phyloP scores from a whole-genome alignment of 35 echinoderm and acorn worm species.

The Ptychodera flava region DNA sequence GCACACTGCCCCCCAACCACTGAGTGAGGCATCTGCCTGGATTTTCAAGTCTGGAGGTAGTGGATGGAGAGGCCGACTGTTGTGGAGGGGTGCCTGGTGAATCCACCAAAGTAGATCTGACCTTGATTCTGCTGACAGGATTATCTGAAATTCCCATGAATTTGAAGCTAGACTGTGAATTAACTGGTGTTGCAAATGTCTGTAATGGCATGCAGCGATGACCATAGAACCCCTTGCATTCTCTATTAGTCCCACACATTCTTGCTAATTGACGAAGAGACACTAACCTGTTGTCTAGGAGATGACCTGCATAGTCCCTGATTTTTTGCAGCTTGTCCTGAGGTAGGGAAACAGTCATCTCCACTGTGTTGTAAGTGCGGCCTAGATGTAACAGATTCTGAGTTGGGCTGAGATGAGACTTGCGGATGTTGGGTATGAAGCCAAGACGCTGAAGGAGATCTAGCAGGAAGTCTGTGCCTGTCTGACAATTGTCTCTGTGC shows the following conservation, averaged over 20 bases:
- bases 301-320: slow-evolving; percentile 2
- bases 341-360: slow-evolving; percentile 35
- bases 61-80: slow-evolving; percentile 12
- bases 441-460: slow-evolving; percentile 5
- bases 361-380: slow-evolving; percentile 33
- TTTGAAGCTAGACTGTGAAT: slow-evolving; percentile 52
- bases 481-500: neutral
- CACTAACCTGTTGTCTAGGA: neutral
- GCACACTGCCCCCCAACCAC: slow-evolving; percentile 15
- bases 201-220: slow-evolving; percentile 19
- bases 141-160: slow-evolving; percentile 29
- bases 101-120: slow-evolving; percentile 29
- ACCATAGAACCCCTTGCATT: slow-evolving; percentile 18
- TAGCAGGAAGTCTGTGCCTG: neutral
- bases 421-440: slow-evolving; percentile 9
- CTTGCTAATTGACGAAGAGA: slow-evolving; percentile 9
- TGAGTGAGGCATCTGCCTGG: slow-evolving; percentile 16
- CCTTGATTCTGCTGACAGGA: neutral
- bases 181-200: slow-evolving; percentile 44
- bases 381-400: slow-evolving; percentile 12
- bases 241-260: neutral
- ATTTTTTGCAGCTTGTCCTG: slow-evolving; percentile 17
- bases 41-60: slow-evolving; percentile 2
- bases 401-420: slow-evolving; percentile 13
- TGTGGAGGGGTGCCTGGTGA: slow-evolving; percentile 4